Conservation (phyloP, 2,797 vertebrate species). For the Enoplosus armatus region DNA sequence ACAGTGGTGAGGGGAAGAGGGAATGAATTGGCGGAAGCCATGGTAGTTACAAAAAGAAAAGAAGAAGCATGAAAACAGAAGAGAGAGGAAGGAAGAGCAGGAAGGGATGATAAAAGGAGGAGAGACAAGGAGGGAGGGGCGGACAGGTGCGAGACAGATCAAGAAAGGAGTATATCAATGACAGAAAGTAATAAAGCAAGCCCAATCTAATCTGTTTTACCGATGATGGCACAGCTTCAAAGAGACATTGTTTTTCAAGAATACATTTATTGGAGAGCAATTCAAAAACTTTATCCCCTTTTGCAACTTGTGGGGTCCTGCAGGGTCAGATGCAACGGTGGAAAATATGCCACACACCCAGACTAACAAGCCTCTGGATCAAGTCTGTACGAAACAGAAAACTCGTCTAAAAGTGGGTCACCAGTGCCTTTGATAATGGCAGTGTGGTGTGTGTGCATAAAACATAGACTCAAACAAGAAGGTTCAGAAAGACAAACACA, state of each 20-base stretch:
- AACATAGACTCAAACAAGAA: slow-evolving; percentile 45
- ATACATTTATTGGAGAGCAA: slow-evolving; percentile 27
- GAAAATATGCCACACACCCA: slow-evolving; percentile 51
- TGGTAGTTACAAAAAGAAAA: slow-evolving; percentile 10
- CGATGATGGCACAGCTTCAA: slow-evolving; percentile 47
- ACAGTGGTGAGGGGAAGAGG: slow-evolving; percentile 15
- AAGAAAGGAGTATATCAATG: slow-evolving; percentile 56
- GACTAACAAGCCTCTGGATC: slow-evolving; percentile 70
- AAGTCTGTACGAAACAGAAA: slow-evolving; percentile 57
- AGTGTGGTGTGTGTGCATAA: slow-evolving; percentile 60
- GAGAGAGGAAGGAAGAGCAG: slow-evolving; percentile 12
- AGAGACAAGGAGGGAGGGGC: slow-evolving; percentile 14
- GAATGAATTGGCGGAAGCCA: slow-evolving; percentile 28
- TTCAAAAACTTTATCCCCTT: slow-evolving; percentile 37
- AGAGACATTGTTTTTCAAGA: slow-evolving; percentile 52
- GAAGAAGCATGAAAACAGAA: slow-evolving; percentile 15
- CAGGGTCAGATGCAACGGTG: slow-evolving; percentile 47
- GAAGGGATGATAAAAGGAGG: slow-evolving; percentile 34
- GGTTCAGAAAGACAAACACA: slow-evolving; percentile 59
- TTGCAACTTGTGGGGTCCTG: slow-evolving; percentile 38
- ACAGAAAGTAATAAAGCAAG: slow-evolving; percentile 56
- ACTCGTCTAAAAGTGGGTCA: slow-evolving; percentile 75
- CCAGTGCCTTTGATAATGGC: slow-evolving; percentile 66
- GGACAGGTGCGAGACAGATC: slow-evolving; percentile 47
- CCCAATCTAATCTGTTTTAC: slow-evolving; percentile 46